Evolutionary conservation across 2,113 vertebrate species (phyloP), one percentile per base, ranked within the genome.

Genomic region (Psilopogon haemacephalus): DNA sequence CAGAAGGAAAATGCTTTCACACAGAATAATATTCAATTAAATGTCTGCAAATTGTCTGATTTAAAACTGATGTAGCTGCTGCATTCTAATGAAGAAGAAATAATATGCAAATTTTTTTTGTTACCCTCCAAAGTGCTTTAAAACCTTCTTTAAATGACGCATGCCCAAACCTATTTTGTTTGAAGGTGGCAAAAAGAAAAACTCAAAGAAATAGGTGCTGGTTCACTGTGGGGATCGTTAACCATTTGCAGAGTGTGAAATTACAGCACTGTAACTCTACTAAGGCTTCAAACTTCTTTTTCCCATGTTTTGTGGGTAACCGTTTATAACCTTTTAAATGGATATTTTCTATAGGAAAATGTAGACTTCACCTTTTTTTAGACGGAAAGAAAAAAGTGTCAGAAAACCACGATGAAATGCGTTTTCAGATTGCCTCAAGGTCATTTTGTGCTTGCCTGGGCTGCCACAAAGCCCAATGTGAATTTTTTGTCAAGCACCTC

Each of bases 11-110:
- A 68, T 60, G 18, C 40, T 44, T 79, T 92, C 38, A 56, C 54
- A 78, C 2, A 69, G 50, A 86, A 75, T 93, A 26, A 32, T 65
- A 82, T 86, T 88, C 90, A 96, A 54, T 90, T 95, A 93, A 83
- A 79, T 58, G n/a, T 35, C 65, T 86, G 38, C 44, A 81, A 93
- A 35, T 44, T 62, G 35, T 65, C 79, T 81, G 54, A 60, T 84
- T 92, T 81, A 88, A 78, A 88, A 54, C 30, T 86, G 70, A 69
- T 71, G 58, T 65, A 84, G 35, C 32, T 75, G 17, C n/a, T 44
- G 54, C 54, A 64, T 86, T 86, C 48, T 54, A 59, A 86, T 67
- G 26, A 38, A 62, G 24, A 27, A 80, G 30, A 85, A 90, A 46
- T 74, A 74, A n/a, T n/a, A 5, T 70, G 82, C 16, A 15, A 6